Conservation (phyloP, 2,888 invertebrate genomes). For the Scelioninae gen. 1 region DNA sequence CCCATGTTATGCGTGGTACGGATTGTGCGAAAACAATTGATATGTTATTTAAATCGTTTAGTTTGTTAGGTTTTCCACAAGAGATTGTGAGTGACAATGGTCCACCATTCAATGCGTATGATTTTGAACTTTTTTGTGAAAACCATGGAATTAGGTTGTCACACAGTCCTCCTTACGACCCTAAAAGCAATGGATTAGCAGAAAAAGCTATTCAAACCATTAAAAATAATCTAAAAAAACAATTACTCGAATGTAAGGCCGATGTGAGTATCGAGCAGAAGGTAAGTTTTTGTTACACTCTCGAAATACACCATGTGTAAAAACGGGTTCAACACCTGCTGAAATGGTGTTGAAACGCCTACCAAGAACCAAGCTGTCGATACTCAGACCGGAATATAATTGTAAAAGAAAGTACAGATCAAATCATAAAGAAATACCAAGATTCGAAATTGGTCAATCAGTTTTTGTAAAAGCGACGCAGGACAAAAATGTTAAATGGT, state of each 20-base stretch:
- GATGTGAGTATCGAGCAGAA: conserved; percentile 30
- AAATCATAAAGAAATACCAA: neutral
- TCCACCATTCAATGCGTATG: conserved; percentile 36
- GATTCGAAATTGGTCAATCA: neutral
- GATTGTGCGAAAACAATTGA: conserved; percentile 34
- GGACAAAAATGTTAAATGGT: conserved; percentile 53
- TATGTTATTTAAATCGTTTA: conserved; percentile 27
- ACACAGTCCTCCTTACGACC: conserved; percentile 70
- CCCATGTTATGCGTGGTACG: conserved; percentile 46
- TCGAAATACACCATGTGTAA: conserved; percentile 58
- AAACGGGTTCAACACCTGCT: conserved; percentile 55
- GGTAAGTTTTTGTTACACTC: conserved; percentile 14
- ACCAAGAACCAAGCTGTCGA: conserved; percentile 47
- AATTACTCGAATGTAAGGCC: conserved; percentile 41
- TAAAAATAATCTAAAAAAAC: conserved; percentile 69
- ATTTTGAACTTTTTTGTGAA: conserved; percentile 39
- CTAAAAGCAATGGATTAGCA: conserved; percentile 70
- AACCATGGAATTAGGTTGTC: conserved; percentile 47
- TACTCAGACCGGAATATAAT: conserved; percentile 39
- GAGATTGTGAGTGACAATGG: conserved; percentile 53
- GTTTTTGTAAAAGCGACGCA: conserved; percentile 18
- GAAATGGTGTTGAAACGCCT: conserved; percentile 51
- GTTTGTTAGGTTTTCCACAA: conserved; percentile 49
- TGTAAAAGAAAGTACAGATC: neutral
- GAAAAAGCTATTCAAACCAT: conserved; percentile 68